phyloP scores from a whole-genome alignment of 2,113 vertebrate species.

The Nerophis ophidion region DNA sequence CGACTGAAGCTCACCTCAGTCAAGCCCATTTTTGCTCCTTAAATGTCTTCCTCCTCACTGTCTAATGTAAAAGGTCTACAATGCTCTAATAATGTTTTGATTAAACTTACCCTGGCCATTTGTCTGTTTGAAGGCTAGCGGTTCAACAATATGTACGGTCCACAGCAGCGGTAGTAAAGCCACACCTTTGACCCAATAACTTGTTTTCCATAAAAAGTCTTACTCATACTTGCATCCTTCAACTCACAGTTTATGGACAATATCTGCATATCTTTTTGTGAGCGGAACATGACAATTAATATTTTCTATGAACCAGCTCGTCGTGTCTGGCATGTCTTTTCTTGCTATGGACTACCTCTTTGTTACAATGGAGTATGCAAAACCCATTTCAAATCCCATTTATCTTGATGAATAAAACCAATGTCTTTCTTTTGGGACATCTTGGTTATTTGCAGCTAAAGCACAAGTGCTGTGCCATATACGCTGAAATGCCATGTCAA shows the following conservation, averaged over 20 bases:
- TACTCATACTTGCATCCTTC: slow-evolving; percentile 51
- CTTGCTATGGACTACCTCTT: slow-evolving; percentile 53
- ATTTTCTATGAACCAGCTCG: slow-evolving; percentile 67
- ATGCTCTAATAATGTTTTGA: no score
- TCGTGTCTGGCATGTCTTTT: slow-evolving; percentile 60
- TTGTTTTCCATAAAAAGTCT: not conserved
- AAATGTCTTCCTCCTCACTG: no score
- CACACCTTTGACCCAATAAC: not conserved
- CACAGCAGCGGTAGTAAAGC: not conserved
- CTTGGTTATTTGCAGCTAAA: slow-evolving; percentile 25
- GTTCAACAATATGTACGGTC: not conserved
- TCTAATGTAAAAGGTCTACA: no score
- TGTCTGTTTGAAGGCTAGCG: not conserved
- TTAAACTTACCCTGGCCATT: no score
- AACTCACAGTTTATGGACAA: slow-evolving; percentile 54
- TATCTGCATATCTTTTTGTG: slow-evolving; percentile 39
- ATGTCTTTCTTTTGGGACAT: slow-evolving; percentile 34
- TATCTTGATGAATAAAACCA: slow-evolving; percentile 47
- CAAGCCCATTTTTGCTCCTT: no score
- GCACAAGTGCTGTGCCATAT: slow-evolving; percentile 20
- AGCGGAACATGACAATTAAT: slow-evolving; percentile 61
- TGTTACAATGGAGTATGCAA: slow-evolving; percentile 52
- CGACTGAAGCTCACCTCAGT: no score
- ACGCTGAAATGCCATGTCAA: slow-evolving; percentile 31
- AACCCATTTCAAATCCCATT: slow-evolving; percentile 49